Evolutionary conservation across 2,113 vertebrate species (phyloP), one percentile per base, ranked within the genome.

Genomic region (Scopus umbretta): DNA sequence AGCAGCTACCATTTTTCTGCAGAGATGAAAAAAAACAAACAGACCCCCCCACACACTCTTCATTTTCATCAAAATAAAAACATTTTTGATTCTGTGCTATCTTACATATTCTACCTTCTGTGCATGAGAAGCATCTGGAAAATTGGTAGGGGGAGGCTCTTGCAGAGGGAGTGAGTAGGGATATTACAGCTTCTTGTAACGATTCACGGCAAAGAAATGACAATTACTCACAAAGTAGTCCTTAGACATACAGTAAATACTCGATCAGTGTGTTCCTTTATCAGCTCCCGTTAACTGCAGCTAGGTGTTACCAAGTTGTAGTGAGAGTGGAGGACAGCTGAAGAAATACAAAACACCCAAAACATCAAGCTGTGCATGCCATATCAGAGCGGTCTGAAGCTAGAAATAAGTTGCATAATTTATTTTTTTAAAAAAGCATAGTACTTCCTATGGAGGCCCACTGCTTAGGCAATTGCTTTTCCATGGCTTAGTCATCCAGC

Each of bases 381-480:
- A 32, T 42, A 21, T 53, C 58, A 17, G 50, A 52, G 34, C 21
- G 27, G 25, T 43, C 71, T 83, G 50, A 91, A 94, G n/a, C 10
- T 30, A 55, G n/a, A 82, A 70, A 16, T n/a, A 52, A 92, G 43
- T 16, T 66, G 50, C 45, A 36, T 16, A 15, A 19, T 38, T 65
- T 59, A 34, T 22, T 42, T 63, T 22, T 53, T 23, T 11, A 73
- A 90, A 80, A 18, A 72, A 96, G 50, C 71, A 43, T 2, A 90
- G 42, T 62, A 42, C 50, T 94, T 93, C 59, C 88, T 72, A 13
- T 49, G 52, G 91, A 91, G 36, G 73, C 80, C n/a, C 52, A 49
- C 23, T 86, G 80, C 81, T 88, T 25, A 55, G 61, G 90, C 90
- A 94, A 68, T 26, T 96, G 52, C 87, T 96, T 94, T 96, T 88